phyloP scores from a whole-genome alignment of 2,888 invertebrate species.

The Gymnocheta viridis region DNA sequence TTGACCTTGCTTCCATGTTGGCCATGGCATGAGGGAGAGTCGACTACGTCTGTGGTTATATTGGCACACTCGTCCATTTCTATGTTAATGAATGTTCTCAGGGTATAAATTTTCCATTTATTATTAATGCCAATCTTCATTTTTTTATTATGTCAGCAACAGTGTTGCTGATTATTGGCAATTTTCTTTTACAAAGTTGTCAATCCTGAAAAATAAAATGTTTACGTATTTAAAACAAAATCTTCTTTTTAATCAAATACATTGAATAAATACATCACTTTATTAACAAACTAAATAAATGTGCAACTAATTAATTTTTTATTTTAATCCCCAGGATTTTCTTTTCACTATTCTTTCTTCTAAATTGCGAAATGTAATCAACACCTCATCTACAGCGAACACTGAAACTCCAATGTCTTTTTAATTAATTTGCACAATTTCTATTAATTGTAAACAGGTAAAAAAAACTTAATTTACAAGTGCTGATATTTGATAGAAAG shows the following conservation, averaged over 20 bases:
- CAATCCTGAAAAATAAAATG: not conserved
- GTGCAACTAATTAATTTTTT: conserved; percentile 1
- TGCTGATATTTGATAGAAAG: not conserved
- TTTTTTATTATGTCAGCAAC: not conserved
- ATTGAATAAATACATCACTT: not conserved
- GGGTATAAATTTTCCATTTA: not conserved
- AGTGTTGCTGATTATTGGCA: not conserved
- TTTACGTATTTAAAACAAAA: not conserved
- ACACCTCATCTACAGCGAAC: conserved; percentile 1
- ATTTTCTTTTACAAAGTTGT: not conserved
- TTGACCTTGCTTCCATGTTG: too few species aligned
- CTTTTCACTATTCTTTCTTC: not conserved
- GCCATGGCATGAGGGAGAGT: too few species aligned
- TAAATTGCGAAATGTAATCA: conserved; percentile 18
- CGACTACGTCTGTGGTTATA: too few species aligned
- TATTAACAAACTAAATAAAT: not conserved
- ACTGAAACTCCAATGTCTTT: conserved; percentile 15
- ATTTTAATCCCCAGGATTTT: not conserved
- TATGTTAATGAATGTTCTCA: not conserved
- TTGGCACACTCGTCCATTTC: too few species aligned
- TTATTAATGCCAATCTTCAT: not conserved
- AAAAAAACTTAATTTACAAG: conserved; percentile 4
- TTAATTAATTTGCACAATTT: conserved; percentile 48
- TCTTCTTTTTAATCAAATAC: not conserved
- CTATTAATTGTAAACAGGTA: conserved; percentile 17